These are phyloP conservation scores for Neodontobutis hainanensis DNA, from an alignment of 2,113 vertebrate species.

Conservation along the genomic window DNA sequence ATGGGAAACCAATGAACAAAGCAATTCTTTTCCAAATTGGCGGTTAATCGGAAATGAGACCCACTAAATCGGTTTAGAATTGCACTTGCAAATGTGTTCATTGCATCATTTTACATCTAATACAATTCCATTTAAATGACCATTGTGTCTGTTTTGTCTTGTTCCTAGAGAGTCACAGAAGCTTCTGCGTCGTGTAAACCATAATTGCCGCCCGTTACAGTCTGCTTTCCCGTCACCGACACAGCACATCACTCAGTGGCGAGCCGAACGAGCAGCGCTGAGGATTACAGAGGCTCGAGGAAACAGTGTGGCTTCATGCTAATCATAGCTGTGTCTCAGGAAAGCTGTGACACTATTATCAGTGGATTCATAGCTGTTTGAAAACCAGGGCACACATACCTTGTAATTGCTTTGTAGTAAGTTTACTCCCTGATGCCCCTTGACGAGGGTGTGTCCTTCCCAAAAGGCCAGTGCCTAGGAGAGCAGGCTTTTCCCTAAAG, in stretches of 20 bases:
- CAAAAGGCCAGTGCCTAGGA: background rate
- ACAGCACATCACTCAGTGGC: conserved; percentile 26
- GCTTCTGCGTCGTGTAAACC: conserved; percentile 1
- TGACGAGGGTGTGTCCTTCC: too few species aligned
- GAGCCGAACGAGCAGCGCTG: conserved; percentile 17
- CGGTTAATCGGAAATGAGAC: too few species aligned
- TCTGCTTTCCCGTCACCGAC: conserved; percentile 26
- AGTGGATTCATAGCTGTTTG: conserved; percentile 20
- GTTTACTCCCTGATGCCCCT: background rate
- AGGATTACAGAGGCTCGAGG: conserved; percentile 11
- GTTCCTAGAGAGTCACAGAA: background rate
- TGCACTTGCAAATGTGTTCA: too few species aligned
- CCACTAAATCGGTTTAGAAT: too few species aligned
- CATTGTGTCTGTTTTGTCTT: background rate
- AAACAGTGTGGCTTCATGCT: conserved; percentile 16
- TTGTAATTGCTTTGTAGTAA: background rate
- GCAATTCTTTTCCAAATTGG: background rate
- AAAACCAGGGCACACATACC: conserved; percentile 15
- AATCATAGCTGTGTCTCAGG: conserved; percentile 16
- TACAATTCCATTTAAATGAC: background rate
- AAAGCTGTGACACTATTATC: conserved; percentile 14
- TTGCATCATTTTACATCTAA: background rate
- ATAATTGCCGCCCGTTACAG: conserved; percentile 3
- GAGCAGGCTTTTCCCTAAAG: too few species aligned
- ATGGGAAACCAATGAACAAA: background rate